Base-by-base conservation (phyloP, 2,113 vertebrate genomes). In the Laticauda colubrina region DNA sequence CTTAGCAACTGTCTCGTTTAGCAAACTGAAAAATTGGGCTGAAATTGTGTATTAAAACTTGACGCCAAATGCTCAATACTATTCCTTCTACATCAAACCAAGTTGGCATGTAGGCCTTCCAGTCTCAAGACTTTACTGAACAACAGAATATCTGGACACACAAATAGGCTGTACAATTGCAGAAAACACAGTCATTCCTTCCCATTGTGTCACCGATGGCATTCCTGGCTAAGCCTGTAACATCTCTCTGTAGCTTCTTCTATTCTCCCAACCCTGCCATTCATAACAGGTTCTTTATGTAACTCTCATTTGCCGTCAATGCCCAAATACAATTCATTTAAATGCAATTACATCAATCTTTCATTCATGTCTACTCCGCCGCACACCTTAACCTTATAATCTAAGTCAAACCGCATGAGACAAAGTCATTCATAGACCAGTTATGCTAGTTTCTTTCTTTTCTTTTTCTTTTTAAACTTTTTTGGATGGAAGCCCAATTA, bases 401-500 rank as follows among this genome's bases (percentile, higher is more conserved):
- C 91, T 11, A 91, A 96, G 92, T 90, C 94, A 95, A 94, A 94
- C 54, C 29, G 51, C 43, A 26, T n/a, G 86, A 23, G 48, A 21
- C 45, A 54, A 34, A 34, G 88, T 75, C 26, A 86, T 39, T 24
- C 55, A 57, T 34, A 93, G 85, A 86, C 88, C 54, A 86, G 88
- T 87, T 64, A 29, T 39, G 75, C 75, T 21, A 29, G 88, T 64
- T 45, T 59, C 23, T 51, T 39, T 8, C 2, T 29, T 59, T 59
- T 93, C 51, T 93, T 1, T n/a, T 69, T n/a, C 45, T 45, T 39
- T 34, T 81, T 34, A n/a, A 75, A 39, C 12, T 39, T 23, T 7
- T 43, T 43, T 43, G 75, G 75, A 81, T 43, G 34, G 75, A 23
- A 5, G 0, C 88, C 8, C 8, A 87, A 29, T 51, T 53, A 64